Base-by-base conservation (phyloP, 2,113 vertebrate genomes). In the Malurus cyaneus region DNA sequence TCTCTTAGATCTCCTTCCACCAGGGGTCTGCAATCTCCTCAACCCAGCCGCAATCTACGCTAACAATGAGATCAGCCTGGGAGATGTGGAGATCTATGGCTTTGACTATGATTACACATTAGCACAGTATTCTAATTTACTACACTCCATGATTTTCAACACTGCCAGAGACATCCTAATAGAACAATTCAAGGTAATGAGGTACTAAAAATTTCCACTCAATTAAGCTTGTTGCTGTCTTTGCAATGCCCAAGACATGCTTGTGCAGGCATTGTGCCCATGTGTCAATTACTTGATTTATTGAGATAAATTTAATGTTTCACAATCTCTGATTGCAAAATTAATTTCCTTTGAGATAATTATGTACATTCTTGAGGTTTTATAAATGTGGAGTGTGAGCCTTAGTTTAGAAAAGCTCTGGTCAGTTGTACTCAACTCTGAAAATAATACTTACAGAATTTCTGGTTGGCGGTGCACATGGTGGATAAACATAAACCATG, bases 51-150 rank as follows among this genome's bases (percentile, higher is more conserved):
- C 98, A 64, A 98, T 98, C 94, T 98, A 98, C 0, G 98, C 98
- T 31, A 98, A 98, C 97, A 98, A 98, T 1, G 98, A 98, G 97
- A 98, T 98, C 97, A 98, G 98, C 89, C 94, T 98, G 66, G 89
- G 93, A 34, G 98, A 98, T 5, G 97, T 98, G 4, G 98, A 98
- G 83, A 98, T 98, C 34, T 98, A 98, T 5, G 98, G 98, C 88
- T 98, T 98, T 54, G 98, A 98, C 95, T 98, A 98, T 0, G 98
- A 98, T 72, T 98, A 98, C 91, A 98, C 98, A 0, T 95, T 98
- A 92, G 98, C 98, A 31, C 98, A 98, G 49, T 98, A 98, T 14
- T 98, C 98, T 26, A 98, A 97, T 61, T 92, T 97, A 1, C 89
- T 98, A 49, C 98, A 98, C 94, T 97, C 97, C 3, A 97, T 98